These are phyloP conservation scores for Pholis gunnellus DNA, from an alignment of 2,113 vertebrate species.

Conservation along the genomic window DNA sequence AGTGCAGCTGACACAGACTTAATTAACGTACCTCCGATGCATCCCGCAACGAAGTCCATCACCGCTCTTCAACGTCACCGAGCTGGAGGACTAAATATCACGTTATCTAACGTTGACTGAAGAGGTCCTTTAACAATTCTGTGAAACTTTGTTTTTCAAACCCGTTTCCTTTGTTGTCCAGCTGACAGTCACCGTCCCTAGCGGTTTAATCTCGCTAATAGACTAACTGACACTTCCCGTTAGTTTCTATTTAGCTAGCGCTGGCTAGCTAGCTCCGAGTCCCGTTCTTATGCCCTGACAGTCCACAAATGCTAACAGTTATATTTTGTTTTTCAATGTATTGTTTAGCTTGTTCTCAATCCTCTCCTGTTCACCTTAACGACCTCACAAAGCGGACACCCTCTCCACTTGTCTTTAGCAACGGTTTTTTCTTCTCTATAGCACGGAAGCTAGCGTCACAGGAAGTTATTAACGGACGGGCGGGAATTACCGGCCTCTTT, in stretches of 20 bases:
- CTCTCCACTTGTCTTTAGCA: neutral
- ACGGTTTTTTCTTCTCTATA: conserved; percentile 34
- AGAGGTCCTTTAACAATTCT: neutral
- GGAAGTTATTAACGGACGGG: conserved; percentile 26
- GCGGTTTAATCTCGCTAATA: neutral
- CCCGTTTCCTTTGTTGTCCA: neutral
- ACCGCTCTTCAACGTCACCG: conserved; percentile 66
- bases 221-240: neutral
- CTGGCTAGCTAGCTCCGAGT: neutral
- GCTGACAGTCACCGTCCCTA: neutral
- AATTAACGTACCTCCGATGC: conserved; percentile 87
- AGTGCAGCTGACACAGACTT: conserved; percentile 42
- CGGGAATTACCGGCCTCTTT: conserved; percentile 3
- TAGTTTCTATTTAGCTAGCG: conserved; percentile 31
- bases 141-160: neutral
- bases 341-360: neutral
- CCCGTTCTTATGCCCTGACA: neutral
- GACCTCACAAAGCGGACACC: neutral
- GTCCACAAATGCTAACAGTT: neutral
- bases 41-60: conserved; percentile 95
- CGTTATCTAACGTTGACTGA: neutral
- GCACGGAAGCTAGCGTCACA: conserved; percentile 1
- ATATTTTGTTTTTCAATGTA: neutral
- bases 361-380: neutral
- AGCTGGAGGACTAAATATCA: neutral